phyloP scores from a whole-genome alignment of 2,113 vertebrate genomes.

The Callorhinus ursinus region DNA sequence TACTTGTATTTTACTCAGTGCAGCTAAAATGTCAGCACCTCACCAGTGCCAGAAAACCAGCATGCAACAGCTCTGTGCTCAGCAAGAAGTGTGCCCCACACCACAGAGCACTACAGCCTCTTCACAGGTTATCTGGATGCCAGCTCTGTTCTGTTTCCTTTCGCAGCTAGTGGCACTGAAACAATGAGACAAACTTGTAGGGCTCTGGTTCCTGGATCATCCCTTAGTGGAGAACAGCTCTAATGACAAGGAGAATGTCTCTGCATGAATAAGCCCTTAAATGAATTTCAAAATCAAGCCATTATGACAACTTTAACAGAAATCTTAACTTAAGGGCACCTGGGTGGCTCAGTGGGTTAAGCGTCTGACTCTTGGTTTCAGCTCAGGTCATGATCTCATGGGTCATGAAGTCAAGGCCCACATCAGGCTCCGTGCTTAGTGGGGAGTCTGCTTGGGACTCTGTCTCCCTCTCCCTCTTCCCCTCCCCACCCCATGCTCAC shows the following conservation, averaged over 20 bases:
- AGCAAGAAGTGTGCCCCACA: too few species aligned
- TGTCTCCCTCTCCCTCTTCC: neutral
- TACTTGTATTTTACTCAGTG: neutral
- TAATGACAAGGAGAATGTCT: constrained; percentile 25
- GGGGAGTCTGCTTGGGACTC: neutral
- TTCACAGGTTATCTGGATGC: neutral
- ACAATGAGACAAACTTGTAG: constrained; percentile 22
- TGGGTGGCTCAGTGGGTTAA: neutral
- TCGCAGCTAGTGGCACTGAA: neutral
- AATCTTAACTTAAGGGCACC: constrained; percentile 36
- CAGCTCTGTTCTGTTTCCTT: neutral
- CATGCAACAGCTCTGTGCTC: neutral
- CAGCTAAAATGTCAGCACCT: neutral
- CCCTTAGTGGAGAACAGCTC: neutral
- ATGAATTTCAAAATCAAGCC: constrained; percentile 59
- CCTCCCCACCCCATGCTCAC: neutral
- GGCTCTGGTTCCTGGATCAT: neutral
- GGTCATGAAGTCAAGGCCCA: neutral
- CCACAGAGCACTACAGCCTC: neutral
- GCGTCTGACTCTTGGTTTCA: neutral
- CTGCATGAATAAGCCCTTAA: constrained; percentile 7
- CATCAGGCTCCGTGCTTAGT: neutral
- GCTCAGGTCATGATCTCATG: neutral
- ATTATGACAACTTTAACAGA: constrained; percentile 60
- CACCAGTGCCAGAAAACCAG: neutral